phyloP scores from a whole-genome alignment of 2,797 vertebrate genomes.

The Microctenopoma lineatum region DNA sequence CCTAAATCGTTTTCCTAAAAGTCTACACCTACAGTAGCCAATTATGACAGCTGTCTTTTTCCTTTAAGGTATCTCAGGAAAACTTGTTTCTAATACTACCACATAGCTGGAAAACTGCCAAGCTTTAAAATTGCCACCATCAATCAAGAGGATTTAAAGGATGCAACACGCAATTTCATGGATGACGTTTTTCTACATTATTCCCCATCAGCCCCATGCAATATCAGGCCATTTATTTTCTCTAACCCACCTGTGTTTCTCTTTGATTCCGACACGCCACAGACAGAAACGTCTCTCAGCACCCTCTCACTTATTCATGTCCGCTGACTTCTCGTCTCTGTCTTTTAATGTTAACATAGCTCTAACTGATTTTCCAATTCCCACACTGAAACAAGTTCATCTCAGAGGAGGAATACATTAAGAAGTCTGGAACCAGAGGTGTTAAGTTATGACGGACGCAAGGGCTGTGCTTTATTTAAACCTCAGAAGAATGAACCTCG shows the following conservation, averaged over 20 bases:
- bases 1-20: slow-evolving; percentile 7
- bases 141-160: slow-evolving; percentile 78
- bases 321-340: slow-evolving; percentile 45
- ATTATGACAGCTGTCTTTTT: slow-evolving; percentile 40
- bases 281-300: slow-evolving; percentile 43
- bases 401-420: slow-evolving; percentile 53
- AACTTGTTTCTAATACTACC: slow-evolving; percentile 68
- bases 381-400: slow-evolving; percentile 40
- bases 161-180: slow-evolving; percentile 77
- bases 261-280: slow-evolving; percentile 36
- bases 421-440: slow-evolving; percentile 60
- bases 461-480: slow-evolving; percentile 55
- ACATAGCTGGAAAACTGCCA: slow-evolving; percentile 68
- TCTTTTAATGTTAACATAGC: slow-evolving; percentile 50
- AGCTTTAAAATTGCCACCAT: slow-evolving; percentile 82
- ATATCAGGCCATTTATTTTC: slow-evolving; percentile 42
- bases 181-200: slow-evolving; percentile 71
- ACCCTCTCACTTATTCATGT: slow-evolving; percentile 55
- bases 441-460: slow-evolving; percentile 49
- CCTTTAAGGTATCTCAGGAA: slow-evolving; percentile 51
- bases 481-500: slow-evolving; percentile 58
- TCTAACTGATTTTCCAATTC: slow-evolving; percentile 49
- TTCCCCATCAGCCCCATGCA: slow-evolving; percentile 64
- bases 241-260: slow-evolving; percentile 24
- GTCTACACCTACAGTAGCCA: slow-evolving; percentile 6